Conservation (phyloP, 1,140 invertebrate genomes). For the Diabrotica virgifera region DNA sequence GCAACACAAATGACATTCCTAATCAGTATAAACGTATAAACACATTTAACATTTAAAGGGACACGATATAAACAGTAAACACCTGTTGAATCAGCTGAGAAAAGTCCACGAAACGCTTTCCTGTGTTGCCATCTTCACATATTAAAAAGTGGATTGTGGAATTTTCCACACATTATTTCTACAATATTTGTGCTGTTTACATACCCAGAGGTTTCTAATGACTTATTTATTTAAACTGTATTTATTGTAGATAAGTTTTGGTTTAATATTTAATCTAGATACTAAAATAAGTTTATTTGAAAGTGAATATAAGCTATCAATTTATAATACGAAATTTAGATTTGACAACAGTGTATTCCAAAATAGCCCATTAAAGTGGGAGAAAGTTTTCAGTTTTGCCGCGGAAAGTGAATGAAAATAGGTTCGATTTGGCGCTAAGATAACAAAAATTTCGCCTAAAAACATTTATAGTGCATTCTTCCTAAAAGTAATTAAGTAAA, state of each 20-base stretch:
- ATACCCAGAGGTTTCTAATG: too few species aligned
- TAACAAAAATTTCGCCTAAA: background rate
- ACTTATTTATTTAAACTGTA: too few species aligned
- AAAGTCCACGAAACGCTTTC: background rate
- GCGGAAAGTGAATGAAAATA: background rate
- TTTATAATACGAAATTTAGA: background rate
- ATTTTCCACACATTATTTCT: too few species aligned
- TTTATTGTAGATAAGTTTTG: too few species aligned
- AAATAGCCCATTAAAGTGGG: background rate
- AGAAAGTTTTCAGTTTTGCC: background rate
- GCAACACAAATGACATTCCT: too few species aligned
- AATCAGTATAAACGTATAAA: background rate
- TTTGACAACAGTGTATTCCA: background rate
- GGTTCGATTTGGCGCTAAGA: background rate
- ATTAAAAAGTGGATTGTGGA: too few species aligned
- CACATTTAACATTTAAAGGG: background rate
- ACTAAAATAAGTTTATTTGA: background rate
- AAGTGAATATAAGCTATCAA: background rate
- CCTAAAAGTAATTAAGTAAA: background rate
- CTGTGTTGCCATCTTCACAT: background rate
- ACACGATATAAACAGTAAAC: conserved; percentile 1
- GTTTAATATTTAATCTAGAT: background rate
- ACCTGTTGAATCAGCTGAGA: background rate
- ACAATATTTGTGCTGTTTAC: too few species aligned
- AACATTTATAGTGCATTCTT: background rate